A percentile compares a stretch with the other conserved stretches of the same genome.
Conservation (phyloP, 2,888 invertebrate genomes). For the Stenodema calcarata region DNA sequence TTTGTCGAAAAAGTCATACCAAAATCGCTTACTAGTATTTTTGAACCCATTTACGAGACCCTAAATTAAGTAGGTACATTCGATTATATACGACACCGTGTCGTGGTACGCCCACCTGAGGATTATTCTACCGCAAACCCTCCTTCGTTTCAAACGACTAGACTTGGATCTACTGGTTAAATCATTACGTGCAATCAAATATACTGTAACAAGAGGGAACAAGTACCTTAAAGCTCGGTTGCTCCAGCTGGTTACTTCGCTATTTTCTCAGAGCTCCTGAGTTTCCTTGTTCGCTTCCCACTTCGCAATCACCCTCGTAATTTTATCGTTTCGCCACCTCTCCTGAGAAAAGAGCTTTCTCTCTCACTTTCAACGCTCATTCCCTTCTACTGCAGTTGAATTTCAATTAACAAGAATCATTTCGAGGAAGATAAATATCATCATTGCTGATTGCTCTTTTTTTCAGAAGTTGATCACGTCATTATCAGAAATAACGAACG, state of each 20-base stretch:
- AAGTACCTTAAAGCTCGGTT: neutral
- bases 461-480: too few species aligned
- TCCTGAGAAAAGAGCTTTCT: neutral
- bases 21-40: too few species aligned
- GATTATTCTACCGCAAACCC: neutral
- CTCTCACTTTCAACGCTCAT: neutral
- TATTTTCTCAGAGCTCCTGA: neutral
- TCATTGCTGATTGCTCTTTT: neutral
- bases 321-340: neutral
- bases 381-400: neutral
- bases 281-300: neutral
- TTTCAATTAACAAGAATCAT: neutral
- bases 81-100: too few species aligned
- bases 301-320: neutral
- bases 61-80: too few species aligned
- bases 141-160: too few species aligned
- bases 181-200: neutral
- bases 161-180: neutral
- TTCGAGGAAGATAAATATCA: neutral
- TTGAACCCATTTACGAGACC: too few species aligned
- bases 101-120: too few species aligned
- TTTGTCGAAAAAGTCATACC: too few species aligned
- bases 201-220: neutral
- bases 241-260: neutral
- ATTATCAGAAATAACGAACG: too few species aligned